Conservation (phyloP, 2,797 vertebrate species). For the Aythya fuligula region DNA sequence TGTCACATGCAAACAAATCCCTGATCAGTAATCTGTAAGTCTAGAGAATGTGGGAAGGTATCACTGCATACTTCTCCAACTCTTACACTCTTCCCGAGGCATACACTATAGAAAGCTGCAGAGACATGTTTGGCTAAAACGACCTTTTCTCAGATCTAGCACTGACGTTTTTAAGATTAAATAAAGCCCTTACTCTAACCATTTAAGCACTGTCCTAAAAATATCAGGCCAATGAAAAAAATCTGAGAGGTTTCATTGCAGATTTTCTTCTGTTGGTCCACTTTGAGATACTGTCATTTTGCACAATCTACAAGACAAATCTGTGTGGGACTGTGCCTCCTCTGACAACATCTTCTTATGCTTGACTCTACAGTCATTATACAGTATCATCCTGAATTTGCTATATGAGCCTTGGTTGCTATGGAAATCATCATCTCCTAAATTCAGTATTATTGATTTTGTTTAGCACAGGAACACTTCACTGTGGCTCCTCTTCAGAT, state of each 20-base stretch:
- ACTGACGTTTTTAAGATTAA: background rate
- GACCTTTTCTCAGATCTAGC: background rate
- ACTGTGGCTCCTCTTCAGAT: background rate
- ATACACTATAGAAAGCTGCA: background rate
- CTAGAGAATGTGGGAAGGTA: background rate
- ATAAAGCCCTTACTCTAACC: background rate
- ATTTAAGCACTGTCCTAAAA: background rate
- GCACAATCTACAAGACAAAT: background rate
- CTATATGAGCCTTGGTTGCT: slow-evolving; percentile 30
- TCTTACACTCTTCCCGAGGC: background rate
- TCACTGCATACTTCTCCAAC: background rate
- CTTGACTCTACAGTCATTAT: background rate
- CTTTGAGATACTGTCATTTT: background rate
- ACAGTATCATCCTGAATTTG: background rate
- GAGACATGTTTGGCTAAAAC: background rate
- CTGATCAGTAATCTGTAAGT: background rate
- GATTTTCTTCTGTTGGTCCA: background rate
- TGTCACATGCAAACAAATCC: background rate
- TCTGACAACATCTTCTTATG: background rate
- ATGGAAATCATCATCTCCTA: slow-evolving; percentile 49
- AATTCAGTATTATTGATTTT: slow-evolving; percentile 31
- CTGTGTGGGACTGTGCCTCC: background rate
- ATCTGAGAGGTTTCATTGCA: background rate
- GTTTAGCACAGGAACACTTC: background rate
- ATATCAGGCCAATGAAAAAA: background rate